Base-by-base conservation (phyloP, 2,888 invertebrate species). In the Punctoribates punctum region DNA sequence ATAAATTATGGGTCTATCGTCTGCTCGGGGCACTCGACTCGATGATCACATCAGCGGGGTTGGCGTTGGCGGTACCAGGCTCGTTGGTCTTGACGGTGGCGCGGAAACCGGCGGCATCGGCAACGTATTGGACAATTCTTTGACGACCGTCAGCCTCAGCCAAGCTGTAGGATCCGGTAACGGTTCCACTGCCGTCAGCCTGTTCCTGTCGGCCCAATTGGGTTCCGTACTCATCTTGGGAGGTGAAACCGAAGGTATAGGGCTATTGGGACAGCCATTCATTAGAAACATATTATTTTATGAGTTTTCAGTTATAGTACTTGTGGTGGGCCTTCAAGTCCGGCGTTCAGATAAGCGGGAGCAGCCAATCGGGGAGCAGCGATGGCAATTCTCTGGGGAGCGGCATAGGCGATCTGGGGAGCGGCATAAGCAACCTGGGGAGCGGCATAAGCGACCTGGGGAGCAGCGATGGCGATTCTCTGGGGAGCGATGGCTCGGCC, bases 41-140 rank as follows among this genome's bases (percentile, higher is more conserved):
- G 29, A 78, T 57, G 54, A 27, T 46, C 29, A 78, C 80, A 23
- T 80, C 78, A 17, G 80, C 80, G 4, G 80, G 77, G 65, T 77
- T 78, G 60, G 70, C 60, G 76, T 74, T 79, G 38, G 77, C 77
- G 60, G 80, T 80, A 5, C 80, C 80, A 9, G 78, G 78, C 48
- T 80, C 80, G 77, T 80, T 80, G 77, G 80, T 80, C 25, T 75
- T 34, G 74, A 80, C 75, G 42, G 70, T 73, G 57, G 80, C 80
- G 11, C 80, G n/a, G 79, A 78, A 80, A 25, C 80, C 80, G 17
- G 67, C 75, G 20, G 75, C 80, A 54, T 80, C 80, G 17, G 80
- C 80, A n/a, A 80, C 73, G 79, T 80, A 80, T 29, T 80, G 79
- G 13, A 80, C 80, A 15, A 78, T 54, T 15, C 80, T 57, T 54